Base-by-base conservation (phyloP, 2,888 invertebrate genomes). In the Ormyrus labotus region DNA sequence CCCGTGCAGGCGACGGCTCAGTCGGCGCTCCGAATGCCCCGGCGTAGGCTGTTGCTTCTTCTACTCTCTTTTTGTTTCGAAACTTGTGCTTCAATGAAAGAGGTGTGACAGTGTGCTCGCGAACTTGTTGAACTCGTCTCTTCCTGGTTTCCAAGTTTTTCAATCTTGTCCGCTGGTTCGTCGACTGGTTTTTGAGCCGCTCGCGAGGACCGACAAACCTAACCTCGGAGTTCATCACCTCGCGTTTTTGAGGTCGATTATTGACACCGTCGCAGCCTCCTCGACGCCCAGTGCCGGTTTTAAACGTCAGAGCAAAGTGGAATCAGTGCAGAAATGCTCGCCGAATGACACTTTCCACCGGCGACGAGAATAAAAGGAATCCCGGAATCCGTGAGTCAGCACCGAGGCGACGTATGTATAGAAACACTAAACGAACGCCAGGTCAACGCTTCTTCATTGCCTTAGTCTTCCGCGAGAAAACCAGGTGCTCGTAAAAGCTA, bases 401-500 rank as follows among this genome's bases (percentile, higher is more conserved):
- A 9, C 45, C 13, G 11, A 45, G 47, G 7, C 19, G 50, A 11
- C 64, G 65, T 11, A 55, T 2, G 48, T 5, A 9, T 34, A n/a
- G 64, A 63, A 34, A 34, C 34, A 34, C 34, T 34, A 34, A 34
- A 34, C 34, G 34, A 34, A 34, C 34, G 34, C 6, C n/a, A 53
- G 58, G 67, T 78, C 78, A 67, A 61, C 60, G 72, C 65, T 61
- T 72, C 34, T 50, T 77, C 34, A 34, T 34, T 53, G 47, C 63
- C 48, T 7, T 34, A 4, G 34, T 34, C 34, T 34, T 34, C 34
- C 34, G 34, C 8, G 11, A 58, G n/a, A 53, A 13, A 34, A 7
- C 47, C 78, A 71, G 67, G 73, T 73, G 50, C 73, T 57, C 68
- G 68, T 71, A 58, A 77, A 76, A 71, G 77, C 34, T 13, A 48